Conservation (phyloP, 1,140 invertebrate species). For the Eurosta solidaginis region DNA sequence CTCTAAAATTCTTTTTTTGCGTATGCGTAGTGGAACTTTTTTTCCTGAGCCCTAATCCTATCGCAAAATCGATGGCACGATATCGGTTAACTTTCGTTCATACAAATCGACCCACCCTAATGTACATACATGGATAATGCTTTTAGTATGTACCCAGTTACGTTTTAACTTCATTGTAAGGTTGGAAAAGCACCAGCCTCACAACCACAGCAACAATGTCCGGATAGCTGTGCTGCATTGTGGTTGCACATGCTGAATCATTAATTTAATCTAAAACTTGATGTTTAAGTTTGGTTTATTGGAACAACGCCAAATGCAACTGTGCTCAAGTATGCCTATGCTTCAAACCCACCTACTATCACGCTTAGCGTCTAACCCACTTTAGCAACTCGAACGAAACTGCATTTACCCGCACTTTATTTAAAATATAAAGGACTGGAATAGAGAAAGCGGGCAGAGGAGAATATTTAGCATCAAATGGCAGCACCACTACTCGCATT, state of each 20-base stretch:
- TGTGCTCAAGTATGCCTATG: conserved; percentile 11
- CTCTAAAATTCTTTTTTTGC: too few relatives aligned
- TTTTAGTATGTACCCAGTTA: too few relatives aligned
- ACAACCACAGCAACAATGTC: background rate
- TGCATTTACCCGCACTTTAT: conserved; percentile 21
- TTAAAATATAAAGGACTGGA: background rate
- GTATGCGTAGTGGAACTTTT: too few relatives aligned
- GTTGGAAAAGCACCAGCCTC: too few relatives aligned
- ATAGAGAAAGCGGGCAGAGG: background rate
- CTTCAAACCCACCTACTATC: background rate
- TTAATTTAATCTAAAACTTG: conserved; percentile 37
- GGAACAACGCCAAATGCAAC: conserved; percentile 35
- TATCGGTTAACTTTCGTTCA: too few relatives aligned
- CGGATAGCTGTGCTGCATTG: background rate
- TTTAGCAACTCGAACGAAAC: background rate
- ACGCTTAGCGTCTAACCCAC: background rate
- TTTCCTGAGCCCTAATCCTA: too few relatives aligned
- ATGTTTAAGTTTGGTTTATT: conserved; percentile 37
- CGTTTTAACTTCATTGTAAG: too few relatives aligned
- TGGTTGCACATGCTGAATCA: conserved; percentile 31
- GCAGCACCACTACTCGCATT: conserved; percentile 3
- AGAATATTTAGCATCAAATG: too few relatives aligned
- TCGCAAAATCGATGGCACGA: too few relatives aligned
- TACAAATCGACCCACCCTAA: too few relatives aligned
- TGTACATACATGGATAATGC: too few relatives aligned